Evolutionary conservation across 2,888 invertebrate genomes (phyloP), one percentile per base, ranked within the genome.

Genomic region (Dryococelus australis): DNA sequence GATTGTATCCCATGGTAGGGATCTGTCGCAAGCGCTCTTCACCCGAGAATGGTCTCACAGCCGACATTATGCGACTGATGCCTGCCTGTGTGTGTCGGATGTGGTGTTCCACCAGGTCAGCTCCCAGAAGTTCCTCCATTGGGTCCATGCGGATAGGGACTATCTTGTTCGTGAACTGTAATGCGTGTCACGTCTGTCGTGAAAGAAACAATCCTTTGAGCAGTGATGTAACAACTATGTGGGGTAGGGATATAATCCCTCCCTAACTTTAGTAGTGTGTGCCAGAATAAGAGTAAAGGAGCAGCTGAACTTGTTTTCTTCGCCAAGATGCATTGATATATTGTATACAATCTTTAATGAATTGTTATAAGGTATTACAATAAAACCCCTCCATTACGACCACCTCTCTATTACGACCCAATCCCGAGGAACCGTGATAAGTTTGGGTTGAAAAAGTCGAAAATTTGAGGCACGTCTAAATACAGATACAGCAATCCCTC

Each of bases 81-180:
- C 92, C 92, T 8, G 91, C 90, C 10, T 90, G 90, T 43, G 89
- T 87, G 91, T 97, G 97, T 85, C 96, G 94, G 84, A 98, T 96
- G 89, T 95, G 94, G 91, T 98, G 98, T 91, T 98, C 98, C 4
- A 96, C 96, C 53, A 98, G 93, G 93, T 98, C 98, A 0, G 98
- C 98, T 0, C 98, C 98, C 24, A 98, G 93, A 84, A 98, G 93
- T 92, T 98, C 98, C 86, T 97, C 97, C 90, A 97, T 96, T 0
- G 96, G 95, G 87, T 96, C 95, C 97, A 98, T 97, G 24, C 98
- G 94, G 88, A 98, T 97, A 0, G 97, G 96, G 90, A 97, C 93
- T 27, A 97, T 92, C 91, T 95, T 95, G 91, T 98, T 95, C 27
- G 98, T 95, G 51, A 92, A 43, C 94, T 94, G 89, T 4, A 87